Percentiles rank a stretch among this genome's conserved stretches.
Conservation (phyloP, 2,888 invertebrate species). For the Strigamia maritima region DNA sequence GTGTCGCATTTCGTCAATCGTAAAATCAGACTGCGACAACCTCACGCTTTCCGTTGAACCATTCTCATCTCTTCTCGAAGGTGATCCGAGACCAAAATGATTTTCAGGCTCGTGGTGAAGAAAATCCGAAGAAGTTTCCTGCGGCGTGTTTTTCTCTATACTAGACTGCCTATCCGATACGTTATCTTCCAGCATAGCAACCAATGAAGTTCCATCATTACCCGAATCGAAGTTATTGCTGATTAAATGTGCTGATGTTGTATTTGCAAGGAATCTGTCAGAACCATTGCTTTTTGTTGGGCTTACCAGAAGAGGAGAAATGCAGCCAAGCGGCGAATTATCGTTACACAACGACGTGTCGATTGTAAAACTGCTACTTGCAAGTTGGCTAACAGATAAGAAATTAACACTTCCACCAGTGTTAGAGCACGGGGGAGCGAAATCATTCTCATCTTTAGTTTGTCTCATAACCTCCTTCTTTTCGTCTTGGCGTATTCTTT, state of each 20-base stretch:
- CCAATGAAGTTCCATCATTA: neutral
- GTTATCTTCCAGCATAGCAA: neutral
- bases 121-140: neutral
- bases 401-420: constrained; percentile 39
- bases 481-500: neutral
- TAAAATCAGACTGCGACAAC: neutral
- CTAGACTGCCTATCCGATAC: neutral
- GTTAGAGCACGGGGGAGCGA: neutral
- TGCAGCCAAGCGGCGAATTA: constrained; percentile 42
- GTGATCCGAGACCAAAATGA: neutral
- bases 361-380: constrained; percentile 42
- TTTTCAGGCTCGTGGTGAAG: neutral
- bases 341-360: constrained; percentile 41
- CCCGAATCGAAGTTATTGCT: neutral
- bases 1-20: neutral
- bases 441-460: neutral
- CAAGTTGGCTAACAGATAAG: constrained; percentile 41
- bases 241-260: neutral
- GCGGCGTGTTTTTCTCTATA: neutral
- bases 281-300: constrained; percentile 39
- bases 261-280: constrained; percentile 27
- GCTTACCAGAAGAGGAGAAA: constrained; percentile 41
- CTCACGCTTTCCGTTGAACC: neutral
- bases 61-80: neutral
- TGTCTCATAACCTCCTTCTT: neutral